Base-by-base conservation (phyloP, 2,797 vertebrate genomes). In the Mastacembelus armatus region DNA sequence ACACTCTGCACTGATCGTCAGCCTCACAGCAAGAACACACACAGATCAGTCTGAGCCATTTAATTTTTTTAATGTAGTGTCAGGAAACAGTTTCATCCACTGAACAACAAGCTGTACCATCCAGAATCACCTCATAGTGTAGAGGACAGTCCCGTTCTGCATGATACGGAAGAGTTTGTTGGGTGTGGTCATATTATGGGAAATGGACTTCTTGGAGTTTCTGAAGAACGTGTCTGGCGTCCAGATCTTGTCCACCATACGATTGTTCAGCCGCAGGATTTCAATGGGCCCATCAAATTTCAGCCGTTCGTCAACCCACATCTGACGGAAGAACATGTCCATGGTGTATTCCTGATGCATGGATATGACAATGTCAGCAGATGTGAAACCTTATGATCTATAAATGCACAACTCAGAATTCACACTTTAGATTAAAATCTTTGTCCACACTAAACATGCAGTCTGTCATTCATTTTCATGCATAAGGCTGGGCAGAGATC, bases 81-180 rank as follows among this genome's bases (percentile, higher is more conserved):
- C 11, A 30, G 38, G 45, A 16, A 1, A 51, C 8, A 26, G 10
- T 3, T 2, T 24, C 2, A 40, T 21, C 3, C 18, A 51, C 15
- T 29, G 43, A 58, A 32, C n/a, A 47, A 38, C 11, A n/a, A 44
- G 5, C 2, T 55, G 11, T 9, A 12, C 8, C 15, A 3, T 19
- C 4, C 4, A 18, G 22, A 10, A 27, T 85, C 76, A 95, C 94
- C 91, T 95, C 94, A 95, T 95, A 27, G 94, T 95, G 87, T 95
- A 95, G 40, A 95, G 91, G 21, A 95, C 92, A 0, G 94, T 95
- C 51, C 94, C 94, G 1, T 95, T 94, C 78, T 95, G 88, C 94
- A 95, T 95, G 77, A 95, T 95, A 26, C 94, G 91, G 66, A 95
- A 95, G 44, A 95, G 88, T 85, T 94, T 95, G 91, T 95, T 95